A percentile compares a stretch with the other conserved stretches of the same genome.
These are phyloP conservation scores for Amphilophus citrinellus DNA, from an alignment of 2,113 vertebrate genomes.

Conservation along the genomic window DNA sequence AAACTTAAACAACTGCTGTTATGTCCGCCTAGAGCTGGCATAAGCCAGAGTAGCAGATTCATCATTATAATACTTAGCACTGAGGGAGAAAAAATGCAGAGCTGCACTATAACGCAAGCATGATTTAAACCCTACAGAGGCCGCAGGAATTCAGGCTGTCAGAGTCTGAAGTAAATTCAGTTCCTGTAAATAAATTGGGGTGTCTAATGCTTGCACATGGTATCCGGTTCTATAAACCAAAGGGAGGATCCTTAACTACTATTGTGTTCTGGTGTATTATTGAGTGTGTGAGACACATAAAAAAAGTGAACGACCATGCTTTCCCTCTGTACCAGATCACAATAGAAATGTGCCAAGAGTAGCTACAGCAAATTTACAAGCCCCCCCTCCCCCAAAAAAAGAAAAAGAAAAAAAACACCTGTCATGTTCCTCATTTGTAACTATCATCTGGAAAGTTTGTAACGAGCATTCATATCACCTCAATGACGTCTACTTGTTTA, in stretches of 20 bases:
- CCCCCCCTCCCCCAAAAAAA: not conserved
- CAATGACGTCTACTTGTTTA: constrained; percentile 15
- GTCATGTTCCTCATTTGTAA: constrained; percentile 10
- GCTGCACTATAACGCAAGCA: constrained; percentile 69
- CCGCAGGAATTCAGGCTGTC: constrained; percentile 75
- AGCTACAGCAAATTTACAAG: constrained; percentile 9
- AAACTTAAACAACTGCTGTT: constrained; percentile 86
- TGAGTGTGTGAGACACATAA: constrained; percentile 23
- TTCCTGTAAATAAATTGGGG: constrained; percentile 72
- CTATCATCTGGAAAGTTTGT: not conserved
- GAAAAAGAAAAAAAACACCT: not conserved
- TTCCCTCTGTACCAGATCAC: constrained; percentile 17
- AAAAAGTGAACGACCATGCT: constrained; percentile 11
- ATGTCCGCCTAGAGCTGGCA: constrained; percentile 81
- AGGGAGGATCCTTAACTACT: constrained; percentile 35
- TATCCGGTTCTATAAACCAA: constrained; percentile 65
- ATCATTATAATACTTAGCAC: constrained; percentile 84
- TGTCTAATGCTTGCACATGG: constrained; percentile 53
- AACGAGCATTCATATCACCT: not conserved
- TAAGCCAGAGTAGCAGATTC: constrained; percentile 80
- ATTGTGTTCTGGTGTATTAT: constrained; percentile 44
- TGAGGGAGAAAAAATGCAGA: constrained; percentile 71
- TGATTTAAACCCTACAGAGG: constrained; percentile 72
- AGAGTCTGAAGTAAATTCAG: constrained; percentile 73
- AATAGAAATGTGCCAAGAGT: constrained; percentile 21